These are phyloP conservation scores for Crocallis elinguaria DNA, from an alignment of 2,888 invertebrate genomes.

Conservation along the genomic window DNA sequence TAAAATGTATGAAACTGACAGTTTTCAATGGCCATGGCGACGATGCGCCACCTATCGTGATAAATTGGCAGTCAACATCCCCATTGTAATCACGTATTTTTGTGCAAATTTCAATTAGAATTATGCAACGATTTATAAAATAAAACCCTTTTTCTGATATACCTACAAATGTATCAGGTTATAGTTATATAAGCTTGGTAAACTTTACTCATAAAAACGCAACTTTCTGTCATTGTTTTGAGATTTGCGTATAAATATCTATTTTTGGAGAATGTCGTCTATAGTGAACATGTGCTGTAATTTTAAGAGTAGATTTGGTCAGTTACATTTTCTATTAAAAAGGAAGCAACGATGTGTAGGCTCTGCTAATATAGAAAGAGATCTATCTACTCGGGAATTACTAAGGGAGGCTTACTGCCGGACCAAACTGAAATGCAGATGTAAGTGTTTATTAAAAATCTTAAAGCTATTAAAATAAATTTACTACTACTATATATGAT, in stretches of 20 bases:
- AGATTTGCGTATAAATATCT: conserved; percentile 22
- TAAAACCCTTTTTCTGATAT: not conserved
- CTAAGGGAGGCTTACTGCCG: conserved; percentile 86
- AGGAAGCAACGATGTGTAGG: conserved; percentile 33
- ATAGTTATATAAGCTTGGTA: conserved; percentile 15
- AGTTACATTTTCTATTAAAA: conserved; percentile 51
- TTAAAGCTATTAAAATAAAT: not conserved
- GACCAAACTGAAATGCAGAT: conserved; percentile 89
- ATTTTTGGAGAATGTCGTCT: conserved; percentile 43
- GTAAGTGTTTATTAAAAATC: conserved; percentile 79
- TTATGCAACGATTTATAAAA: conserved; percentile 49
- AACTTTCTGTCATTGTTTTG: conserved; percentile 29
- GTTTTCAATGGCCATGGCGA: too few relatives aligned
- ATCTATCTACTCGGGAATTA: conserved; percentile 71
- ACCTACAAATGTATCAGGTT: conserved; percentile 1
- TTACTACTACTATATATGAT: too few relatives aligned
- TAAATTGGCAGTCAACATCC: not conserved
- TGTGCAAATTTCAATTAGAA: conserved; percentile 29
- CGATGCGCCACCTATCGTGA: not conserved
- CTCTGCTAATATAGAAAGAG: conserved; percentile 39
- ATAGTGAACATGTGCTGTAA: conserved; percentile 52
- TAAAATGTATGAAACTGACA: too few relatives aligned
- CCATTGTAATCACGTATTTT: conserved; percentile 12
- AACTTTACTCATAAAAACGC: conserved; percentile 7
- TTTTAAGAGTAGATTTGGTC: conserved; percentile 48